Conservation (phyloP, 2,797 vertebrate genomes). For the Cheirogaleus major region DNA sequence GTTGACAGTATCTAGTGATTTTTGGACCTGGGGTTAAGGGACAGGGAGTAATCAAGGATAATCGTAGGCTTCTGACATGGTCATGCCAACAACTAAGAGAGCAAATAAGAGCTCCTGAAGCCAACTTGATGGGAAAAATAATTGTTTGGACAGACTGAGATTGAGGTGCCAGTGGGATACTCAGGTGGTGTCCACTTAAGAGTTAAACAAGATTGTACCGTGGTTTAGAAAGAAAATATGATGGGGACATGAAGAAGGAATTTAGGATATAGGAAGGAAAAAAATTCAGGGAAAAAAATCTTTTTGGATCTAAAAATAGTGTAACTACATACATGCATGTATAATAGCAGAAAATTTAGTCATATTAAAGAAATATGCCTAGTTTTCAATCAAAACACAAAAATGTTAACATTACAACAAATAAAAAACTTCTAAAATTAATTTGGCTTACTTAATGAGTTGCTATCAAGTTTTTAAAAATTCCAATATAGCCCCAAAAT, state of each 20-base stretch:
- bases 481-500: not conserved
- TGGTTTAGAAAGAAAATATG: not conserved
- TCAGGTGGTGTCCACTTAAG: not conserved
- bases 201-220: not conserved
- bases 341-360: not conserved
- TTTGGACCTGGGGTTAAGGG: not conserved
- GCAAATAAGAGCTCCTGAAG: not conserved
- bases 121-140: not conserved
- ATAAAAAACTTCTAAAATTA: not conserved
- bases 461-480: not conserved
- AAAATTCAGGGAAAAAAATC: not conserved
- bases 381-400: not conserved
- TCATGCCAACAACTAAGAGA: not conserved
- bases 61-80: not conserved
- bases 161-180: not conserved
- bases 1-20: not conserved
- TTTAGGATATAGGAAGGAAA: not conserved
- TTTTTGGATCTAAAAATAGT: not conserved
- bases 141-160: not conserved
- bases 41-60: not conserved
- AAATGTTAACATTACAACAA: not conserved
- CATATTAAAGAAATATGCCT: not conserved
- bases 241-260: not conserved
- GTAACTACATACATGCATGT: not conserved
- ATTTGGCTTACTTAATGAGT: not conserved